A percentile compares a stretch with the other conserved stretches of the same genome.
Evolutionary conservation across 2,888 invertebrate genomes (phyloP).

Genomic region (Tribolium freemani): DNA sequence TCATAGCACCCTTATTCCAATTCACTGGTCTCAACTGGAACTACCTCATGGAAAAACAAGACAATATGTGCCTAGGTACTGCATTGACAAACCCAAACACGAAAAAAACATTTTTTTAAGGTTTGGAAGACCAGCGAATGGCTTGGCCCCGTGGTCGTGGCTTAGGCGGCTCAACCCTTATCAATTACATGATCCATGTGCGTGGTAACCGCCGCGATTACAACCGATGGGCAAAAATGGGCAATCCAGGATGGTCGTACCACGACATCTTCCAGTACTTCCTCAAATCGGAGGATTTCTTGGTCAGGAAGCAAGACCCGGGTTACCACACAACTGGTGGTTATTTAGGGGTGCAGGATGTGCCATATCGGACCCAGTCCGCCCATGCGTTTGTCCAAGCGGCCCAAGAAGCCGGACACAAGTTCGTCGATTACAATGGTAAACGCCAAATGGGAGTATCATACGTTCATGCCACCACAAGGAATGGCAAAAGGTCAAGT

Average conservation of each 20-base stretch:
- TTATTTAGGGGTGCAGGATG: constrained; percentile 60
- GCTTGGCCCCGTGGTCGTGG: constrained; percentile 71
- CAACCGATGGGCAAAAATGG: constrained; percentile 75
- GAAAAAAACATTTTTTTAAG: constrained; percentile 51
- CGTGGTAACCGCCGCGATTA: constrained; percentile 77
- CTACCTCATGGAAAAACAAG: constrained; percentile 73
- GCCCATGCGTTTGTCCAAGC: constrained; percentile 74
- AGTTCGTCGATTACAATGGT: constrained; percentile 79
- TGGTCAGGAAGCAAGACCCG: constrained; percentile 59
- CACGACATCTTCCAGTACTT: constrained; percentile 66
- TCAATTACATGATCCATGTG: constrained; percentile 71
- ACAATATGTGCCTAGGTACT: constrained; percentile 69
- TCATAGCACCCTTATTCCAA: constrained; percentile 71
- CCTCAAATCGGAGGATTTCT: constrained; percentile 60
- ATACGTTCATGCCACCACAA: constrained; percentile 75
- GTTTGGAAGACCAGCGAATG: constrained; percentile 64
- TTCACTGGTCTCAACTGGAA: constrained; percentile 75
- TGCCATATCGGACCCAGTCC: constrained; percentile 66
- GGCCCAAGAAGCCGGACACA: constrained; percentile 76
- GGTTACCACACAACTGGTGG: constrained; percentile 63
- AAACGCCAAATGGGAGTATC: constrained; percentile 74
- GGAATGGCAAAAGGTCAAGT: constrained; percentile 75
- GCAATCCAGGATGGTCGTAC: constrained; percentile 71
- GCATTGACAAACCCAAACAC: constrained; percentile 62
- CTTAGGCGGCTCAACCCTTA: constrained; percentile 69